A percentile compares a stretch with the other conserved stretches of the same genome.
Evolutionary conservation across 1,140 invertebrate genomes (phyloP).

Genomic region (Latrodectus geometricus): DNA sequence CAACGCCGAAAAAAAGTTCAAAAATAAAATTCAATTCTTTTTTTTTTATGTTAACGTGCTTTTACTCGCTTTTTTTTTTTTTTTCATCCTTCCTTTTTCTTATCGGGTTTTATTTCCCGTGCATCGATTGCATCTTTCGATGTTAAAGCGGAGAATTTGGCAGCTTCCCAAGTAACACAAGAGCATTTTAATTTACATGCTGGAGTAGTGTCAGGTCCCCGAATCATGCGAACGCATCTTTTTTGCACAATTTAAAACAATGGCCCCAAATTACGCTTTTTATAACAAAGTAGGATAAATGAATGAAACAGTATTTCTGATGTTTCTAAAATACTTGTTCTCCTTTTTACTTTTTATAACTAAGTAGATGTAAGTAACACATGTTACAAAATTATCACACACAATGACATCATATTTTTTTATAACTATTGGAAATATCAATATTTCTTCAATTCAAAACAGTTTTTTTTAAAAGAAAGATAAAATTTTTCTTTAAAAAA

Average conservation of each 20-base stretch:
- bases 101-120: neutral
- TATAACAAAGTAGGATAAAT: too few species aligned
- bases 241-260: neutral
- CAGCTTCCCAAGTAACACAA: constrained; percentile 33
- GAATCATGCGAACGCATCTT: neutral
- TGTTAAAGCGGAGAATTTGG: constrained; percentile 21
- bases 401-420: too few species aligned
- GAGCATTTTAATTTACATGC: neutral
- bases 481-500: too few species aligned
- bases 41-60: neutral
- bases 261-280: neutral
- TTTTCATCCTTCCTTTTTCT: constrained; percentile 18
- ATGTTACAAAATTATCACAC: too few species aligned
- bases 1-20: constrained; percentile 25
- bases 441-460: too few species aligned
- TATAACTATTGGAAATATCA: too few species aligned
- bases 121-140: constrained; percentile 38
- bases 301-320: too few species aligned
- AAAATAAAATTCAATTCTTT: constrained; percentile 9
- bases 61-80: constrained; percentile 18
- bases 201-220: neutral
- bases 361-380: too few species aligned
- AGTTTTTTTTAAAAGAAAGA: too few species aligned
- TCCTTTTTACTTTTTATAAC: too few species aligned
- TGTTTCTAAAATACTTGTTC: too few species aligned